phyloP scores from a whole-genome alignment of 2,888 invertebrate species.

The Clostera curtula region DNA sequence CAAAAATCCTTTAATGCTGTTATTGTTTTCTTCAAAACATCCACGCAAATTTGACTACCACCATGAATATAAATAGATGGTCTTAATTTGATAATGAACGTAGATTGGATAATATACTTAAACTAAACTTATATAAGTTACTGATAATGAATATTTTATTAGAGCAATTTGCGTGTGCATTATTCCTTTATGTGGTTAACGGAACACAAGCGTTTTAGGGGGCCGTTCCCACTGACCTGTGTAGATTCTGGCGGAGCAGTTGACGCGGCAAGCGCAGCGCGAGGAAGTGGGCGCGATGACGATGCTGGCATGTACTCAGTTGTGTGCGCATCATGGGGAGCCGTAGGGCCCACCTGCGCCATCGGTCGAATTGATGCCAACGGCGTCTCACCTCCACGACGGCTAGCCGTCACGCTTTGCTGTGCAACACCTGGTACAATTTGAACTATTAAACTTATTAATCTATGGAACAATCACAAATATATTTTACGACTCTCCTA shows the following conservation, averaged over 20 bases:
- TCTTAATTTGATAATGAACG: too few species aligned
- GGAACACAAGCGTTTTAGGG: too few species aligned
- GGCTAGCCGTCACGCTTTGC: constrained; percentile 69
- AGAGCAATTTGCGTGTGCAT: too few species aligned
- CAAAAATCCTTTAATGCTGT: too few species aligned
- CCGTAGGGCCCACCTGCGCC: constrained; percentile 88
- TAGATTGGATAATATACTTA: too few species aligned
- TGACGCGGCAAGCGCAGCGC: constrained; percentile 80
- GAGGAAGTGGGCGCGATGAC: constrained; percentile 77
- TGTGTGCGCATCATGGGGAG: constrained; percentile 73
- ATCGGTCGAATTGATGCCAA: constrained; percentile 95
- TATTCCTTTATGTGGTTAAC: too few species aligned
- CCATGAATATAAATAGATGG: too few species aligned
- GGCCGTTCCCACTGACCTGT: constrained; percentile 22
- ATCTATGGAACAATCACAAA: background rate
- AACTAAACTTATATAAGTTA: too few species aligned
- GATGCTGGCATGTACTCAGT: constrained; percentile 92
- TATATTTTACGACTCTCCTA: too few species aligned
- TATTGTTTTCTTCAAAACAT: too few species aligned
- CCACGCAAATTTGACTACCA: too few species aligned
- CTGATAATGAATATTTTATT: too few species aligned
- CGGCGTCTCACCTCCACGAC: constrained; percentile 86
- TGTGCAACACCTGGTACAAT: constrained; percentile 49
- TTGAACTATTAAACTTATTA: background rate
- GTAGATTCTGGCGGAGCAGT: constrained; percentile 71